Evolutionary conservation across 2,113 vertebrate species (phyloP).

Genomic region (Okapia johnstoni): DNA sequence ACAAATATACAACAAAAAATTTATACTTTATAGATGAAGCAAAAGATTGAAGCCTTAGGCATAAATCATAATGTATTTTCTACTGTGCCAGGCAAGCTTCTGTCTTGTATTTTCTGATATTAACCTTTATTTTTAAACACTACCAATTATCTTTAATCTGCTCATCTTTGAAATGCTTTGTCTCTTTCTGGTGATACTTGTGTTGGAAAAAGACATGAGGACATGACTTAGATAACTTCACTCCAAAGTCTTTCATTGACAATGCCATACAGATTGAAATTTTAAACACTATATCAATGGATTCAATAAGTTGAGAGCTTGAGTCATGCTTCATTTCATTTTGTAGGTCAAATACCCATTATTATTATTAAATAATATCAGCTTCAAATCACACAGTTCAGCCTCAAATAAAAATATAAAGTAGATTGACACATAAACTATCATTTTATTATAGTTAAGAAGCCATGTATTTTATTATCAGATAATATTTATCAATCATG

Average conservation of each 20-base stretch:
- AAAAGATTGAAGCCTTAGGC: neutral
- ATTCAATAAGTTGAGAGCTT: neutral
- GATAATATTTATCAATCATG: neutral
- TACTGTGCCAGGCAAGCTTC: neutral
- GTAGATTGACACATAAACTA: neutral
- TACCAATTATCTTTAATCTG: neutral
- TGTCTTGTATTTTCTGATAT: neutral
- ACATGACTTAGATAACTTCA: neutral
- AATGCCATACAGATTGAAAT: neutral
- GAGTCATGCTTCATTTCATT: neutral
- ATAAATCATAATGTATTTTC: neutral
- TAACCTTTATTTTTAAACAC: neutral
- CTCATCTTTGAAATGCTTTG: neutral
- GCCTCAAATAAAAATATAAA: constrained; percentile 23
- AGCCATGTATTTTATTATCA: neutral
- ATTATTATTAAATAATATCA: neutral
- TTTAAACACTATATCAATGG: neutral
- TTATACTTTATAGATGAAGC: neutral
- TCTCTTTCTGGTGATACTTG: neutral
- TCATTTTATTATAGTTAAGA: neutral
- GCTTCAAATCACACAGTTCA: neutral
- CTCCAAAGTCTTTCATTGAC: neutral
- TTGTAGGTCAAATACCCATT: neutral
- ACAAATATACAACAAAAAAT: neutral
- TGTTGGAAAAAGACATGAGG: neutral